Percentiles rank a stretch among this genome's conserved stretches.
phyloP scores from a whole-genome alignment of 2,113 vertebrate species.

The Poeciliopsis retropinna region DNA sequence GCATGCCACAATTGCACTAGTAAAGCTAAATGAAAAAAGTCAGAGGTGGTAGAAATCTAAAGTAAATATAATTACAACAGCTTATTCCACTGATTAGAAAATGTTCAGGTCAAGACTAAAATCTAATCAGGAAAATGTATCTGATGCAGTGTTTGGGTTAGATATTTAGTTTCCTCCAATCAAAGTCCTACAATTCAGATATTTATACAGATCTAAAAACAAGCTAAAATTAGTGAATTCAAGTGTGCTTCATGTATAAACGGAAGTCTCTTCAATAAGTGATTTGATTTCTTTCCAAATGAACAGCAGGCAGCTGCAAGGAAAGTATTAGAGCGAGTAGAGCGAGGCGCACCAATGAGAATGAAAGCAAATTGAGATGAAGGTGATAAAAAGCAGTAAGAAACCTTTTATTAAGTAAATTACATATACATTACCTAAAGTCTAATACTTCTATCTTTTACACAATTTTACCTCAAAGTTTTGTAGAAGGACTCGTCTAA shows the following conservation, averaged over 20 bases:
- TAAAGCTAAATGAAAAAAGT: background rate
- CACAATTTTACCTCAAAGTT: background rate
- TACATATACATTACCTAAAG: background rate
- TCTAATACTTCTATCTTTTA: background rate
- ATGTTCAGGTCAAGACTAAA: background rate
- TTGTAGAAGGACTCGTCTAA: background rate
- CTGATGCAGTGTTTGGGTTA: background rate
- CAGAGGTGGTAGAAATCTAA: constrained; percentile 16
- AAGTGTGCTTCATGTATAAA: background rate
- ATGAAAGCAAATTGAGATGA: background rate
- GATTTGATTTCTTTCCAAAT: background rate
- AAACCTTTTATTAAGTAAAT: background rate
- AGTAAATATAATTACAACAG: constrained; percentile 1
- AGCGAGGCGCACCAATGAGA: background rate
- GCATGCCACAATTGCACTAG: constrained; percentile 1
- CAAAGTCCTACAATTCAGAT: background rate
- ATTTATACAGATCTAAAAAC: background rate
- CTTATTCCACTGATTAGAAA: constrained; percentile 11
- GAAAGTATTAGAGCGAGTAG: background rate
- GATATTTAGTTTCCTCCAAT: background rate
- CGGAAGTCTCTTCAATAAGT: background rate
- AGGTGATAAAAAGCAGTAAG: constrained; percentile 8
- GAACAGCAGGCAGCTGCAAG: background rate
- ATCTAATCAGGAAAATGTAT: constrained; percentile 13
- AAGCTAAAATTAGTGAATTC: background rate